Base-by-base conservation (phyloP, 1,140 invertebrate species). In the Bombus affinis region DNA sequence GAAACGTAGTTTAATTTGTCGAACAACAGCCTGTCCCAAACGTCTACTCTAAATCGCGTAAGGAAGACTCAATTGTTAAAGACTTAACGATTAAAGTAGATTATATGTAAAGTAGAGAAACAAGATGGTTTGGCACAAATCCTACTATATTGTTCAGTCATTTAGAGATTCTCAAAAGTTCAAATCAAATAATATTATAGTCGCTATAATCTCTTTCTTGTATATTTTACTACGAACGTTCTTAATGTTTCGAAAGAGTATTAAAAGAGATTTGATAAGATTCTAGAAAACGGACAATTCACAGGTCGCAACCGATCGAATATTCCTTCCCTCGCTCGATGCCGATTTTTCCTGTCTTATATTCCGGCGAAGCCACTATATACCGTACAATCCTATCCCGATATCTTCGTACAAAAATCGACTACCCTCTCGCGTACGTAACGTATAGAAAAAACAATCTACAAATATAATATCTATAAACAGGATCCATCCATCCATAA, bases 311-410 rank as follows among this genome's bases (percentile, higher is more conserved):
- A 59, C 13, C 59, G 10, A 68, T 39, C 35, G 18, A 70, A 9
- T 18, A 53, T 44, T 10, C 18, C 32, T 47, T 70, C 35, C 13
- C 22, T 42, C 74, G 47, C 35, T 70, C 65, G 53, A 72, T 76
- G 65, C 66, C 75, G 66, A 79, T 77, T 84, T 79, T 68, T 72
- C 39, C 39, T 28, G 62, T 35, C 44, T 4, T 32, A 47, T 47
- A 57, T 44, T 35, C 28, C 15, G 18, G 1, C 44, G 12, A 53
- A 79, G 47, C n/a, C 37, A 22, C 57, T 76, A 37, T 13, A 35
- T 53, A 75, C 28, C 75, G 35, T 25, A 28, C 25, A 66, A 35
- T 39, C 12, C 28, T 68, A 70, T 22, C 15, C 32, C 74, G 47
- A 53, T 53, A 13, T 13, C 15, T 25, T 37, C 25, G 47, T 37